Percentiles rank a stretch among this genome's conserved stretches.
These are phyloP conservation scores for Agonopterix alstromeriana DNA, from an alignment of 2,888 invertebrate species.

Conservation along the genomic window DNA sequence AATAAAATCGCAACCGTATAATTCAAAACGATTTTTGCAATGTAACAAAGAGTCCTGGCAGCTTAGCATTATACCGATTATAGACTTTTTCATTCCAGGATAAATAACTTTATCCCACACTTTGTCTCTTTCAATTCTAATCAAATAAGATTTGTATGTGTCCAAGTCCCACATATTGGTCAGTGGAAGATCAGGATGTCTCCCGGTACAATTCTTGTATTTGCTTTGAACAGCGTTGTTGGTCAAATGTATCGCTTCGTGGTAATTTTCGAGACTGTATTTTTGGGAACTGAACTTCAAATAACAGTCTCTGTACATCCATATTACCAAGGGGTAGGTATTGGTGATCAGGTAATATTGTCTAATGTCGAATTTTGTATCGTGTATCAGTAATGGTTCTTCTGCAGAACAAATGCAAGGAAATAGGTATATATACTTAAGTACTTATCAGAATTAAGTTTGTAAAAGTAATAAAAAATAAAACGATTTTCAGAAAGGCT, in stretches of 20 bases:
- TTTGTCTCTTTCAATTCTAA: conserved; percentile 71
- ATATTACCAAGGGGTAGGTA: conserved; percentile 86
- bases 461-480: too few species aligned
- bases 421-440: neutral
- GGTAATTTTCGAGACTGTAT: conserved; percentile 85
- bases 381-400: conserved; percentile 86
- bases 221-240: conserved; percentile 91
- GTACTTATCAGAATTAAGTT: neutral
- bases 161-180: conserved; percentile 92
- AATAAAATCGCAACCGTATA: conserved; percentile 96
- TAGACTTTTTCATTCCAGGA: conserved; percentile 89
- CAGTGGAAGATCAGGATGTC: conserved; percentile 80
- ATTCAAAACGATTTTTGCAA: conserved; percentile 87
- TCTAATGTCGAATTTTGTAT: conserved; percentile 94
- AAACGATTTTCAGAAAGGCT: neutral
- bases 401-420: conserved; percentile 69
- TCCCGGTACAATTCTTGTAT: conserved; percentile 73
- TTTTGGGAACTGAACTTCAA: conserved; percentile 91
- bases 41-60: conserved; percentile 83
- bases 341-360: conserved; percentile 92
- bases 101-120: conserved; percentile 87
- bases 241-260: conserved; percentile 91
- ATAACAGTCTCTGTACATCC: conserved; percentile 92
- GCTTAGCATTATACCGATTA: conserved; percentile 87
- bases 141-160: conserved; percentile 81